A percentile compares a stretch with the other conserved stretches of the same genome.
These are phyloP conservation scores for Eristalis intricaria DNA, from an alignment of 2,888 invertebrate genomes.

Conservation along the genomic window DNA sequence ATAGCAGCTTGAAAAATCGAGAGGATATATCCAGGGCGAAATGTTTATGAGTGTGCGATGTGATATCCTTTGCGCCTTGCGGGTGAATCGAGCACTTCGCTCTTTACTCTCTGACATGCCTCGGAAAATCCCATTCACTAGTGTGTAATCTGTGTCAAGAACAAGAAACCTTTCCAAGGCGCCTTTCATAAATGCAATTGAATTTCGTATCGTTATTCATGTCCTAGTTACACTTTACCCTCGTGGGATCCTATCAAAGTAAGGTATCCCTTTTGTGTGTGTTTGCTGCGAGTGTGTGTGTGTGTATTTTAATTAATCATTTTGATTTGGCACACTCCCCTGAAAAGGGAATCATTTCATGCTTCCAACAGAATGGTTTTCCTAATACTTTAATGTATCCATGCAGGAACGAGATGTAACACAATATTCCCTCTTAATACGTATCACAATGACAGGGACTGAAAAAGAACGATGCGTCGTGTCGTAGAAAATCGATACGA, in stretches of 20 bases:
- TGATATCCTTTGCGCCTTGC: slow-evolving; percentile 1
- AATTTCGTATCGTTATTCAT: slow-evolving; percentile 30
- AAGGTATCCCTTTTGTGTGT: not conserved
- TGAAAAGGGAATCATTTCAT: slow-evolving; percentile 6
- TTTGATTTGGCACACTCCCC: slow-evolving; percentile 13
- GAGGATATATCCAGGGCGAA: not conserved
- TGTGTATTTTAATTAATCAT: slow-evolving; percentile 44
- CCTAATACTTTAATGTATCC: slow-evolving; percentile 11
- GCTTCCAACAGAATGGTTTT: slow-evolving; percentile 12
- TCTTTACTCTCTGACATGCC: slow-evolving; percentile 5
- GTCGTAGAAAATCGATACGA: slow-evolving; percentile 32
- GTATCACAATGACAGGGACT: not conserved
- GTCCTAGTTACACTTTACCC: slow-evolving; percentile 25
- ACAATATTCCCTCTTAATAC: slow-evolving; percentile 9
- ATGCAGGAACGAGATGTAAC: slow-evolving; percentile 1
- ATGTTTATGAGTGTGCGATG: not conserved
- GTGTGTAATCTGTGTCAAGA: slow-evolving; percentile 55
- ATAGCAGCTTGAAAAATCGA: not conserved
- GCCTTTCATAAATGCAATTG: slow-evolving; percentile 43
- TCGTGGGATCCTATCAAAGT: slow-evolving; percentile 37
- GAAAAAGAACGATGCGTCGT: not conserved
- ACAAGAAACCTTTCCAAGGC: slow-evolving; percentile 51
- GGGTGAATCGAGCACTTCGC: not conserved
- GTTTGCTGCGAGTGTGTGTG: not conserved
- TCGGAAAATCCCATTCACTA: slow-evolving; percentile 29